phyloP scores from a whole-genome alignment of 2,797 vertebrate species.

The Sebastes glaucus region DNA sequence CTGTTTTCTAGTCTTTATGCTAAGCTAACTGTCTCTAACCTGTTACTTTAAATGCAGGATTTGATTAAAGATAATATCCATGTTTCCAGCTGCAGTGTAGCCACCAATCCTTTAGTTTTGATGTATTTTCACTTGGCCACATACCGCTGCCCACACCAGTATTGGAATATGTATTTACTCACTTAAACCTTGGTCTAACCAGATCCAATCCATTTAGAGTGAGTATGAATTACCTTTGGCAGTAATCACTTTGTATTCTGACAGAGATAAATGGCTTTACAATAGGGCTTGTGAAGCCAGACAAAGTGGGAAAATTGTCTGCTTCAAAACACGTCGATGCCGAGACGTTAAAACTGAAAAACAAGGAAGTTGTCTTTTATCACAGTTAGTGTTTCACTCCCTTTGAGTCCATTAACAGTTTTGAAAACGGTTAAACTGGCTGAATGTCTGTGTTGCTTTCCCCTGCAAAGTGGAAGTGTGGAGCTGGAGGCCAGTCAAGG shows the following conservation, averaged over 20 bases:
- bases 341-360: slow-evolving; percentile 7
- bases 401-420: slow-evolving; percentile 35
- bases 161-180: slow-evolving; percentile 41
- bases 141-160: slow-evolving; percentile 22
- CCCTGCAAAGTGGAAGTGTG: slow-evolving; percentile 33
- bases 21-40: background rate
- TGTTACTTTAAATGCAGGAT: slow-evolving; percentile 6
- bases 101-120: slow-evolving; percentile 3
- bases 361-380: slow-evolving; percentile 20
- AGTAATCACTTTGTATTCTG: slow-evolving; percentile 28
- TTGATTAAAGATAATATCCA: background rate
- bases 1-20: background rate
- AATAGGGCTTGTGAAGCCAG: slow-evolving; percentile 5
- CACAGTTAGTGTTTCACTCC: slow-evolving; percentile 34
- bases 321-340: background rate
- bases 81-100: background rate
- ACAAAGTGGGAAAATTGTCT: background rate
- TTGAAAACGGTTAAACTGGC: slow-evolving; percentile 18
- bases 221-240: slow-evolving; percentile 41
- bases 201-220: slow-evolving; percentile 25
- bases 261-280: slow-evolving; percentile 10
- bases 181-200: slow-evolving; percentile 44
- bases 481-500: slow-evolving; percentile 44
- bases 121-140: slow-evolving; percentile 24
- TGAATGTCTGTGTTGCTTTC: slow-evolving; percentile 7